phyloP scores from a whole-genome alignment of 2,888 invertebrate species.

The Drosophila neutralis region DNA sequence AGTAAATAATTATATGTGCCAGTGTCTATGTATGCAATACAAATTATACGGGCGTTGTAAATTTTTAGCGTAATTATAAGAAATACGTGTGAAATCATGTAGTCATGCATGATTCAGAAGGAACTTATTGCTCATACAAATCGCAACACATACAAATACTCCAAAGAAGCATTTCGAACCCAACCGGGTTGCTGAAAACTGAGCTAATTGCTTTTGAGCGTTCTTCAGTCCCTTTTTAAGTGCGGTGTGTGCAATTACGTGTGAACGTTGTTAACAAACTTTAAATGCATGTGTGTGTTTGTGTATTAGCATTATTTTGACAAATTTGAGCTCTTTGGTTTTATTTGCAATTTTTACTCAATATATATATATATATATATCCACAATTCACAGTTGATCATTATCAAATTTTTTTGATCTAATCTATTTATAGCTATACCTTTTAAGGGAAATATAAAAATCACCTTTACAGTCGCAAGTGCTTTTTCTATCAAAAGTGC shows the following conservation, averaged over 20 bases:
- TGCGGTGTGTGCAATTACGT: not conserved
- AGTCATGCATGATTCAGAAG: not conserved
- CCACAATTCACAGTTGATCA: not conserved
- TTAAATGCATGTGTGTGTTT: not conserved
- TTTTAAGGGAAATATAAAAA: not conserved
- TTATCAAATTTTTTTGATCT: not conserved
- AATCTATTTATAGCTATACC: not conserved
- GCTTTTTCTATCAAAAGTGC: not conserved
- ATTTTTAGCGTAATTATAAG: not conserved
- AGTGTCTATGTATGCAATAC: conserved; percentile 4
- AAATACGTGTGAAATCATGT: not conserved
- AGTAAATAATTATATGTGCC: conserved; percentile 1
- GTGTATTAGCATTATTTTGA: not conserved
- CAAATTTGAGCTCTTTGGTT: not conserved
- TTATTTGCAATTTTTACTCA: not conserved
- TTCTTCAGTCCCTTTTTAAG: not conserved
- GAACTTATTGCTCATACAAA: not conserved
- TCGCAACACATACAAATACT: not conserved
- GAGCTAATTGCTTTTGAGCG: not conserved
- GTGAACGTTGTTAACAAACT: not conserved
- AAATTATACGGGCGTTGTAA: conserved; percentile 8
- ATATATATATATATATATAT: not conserved
- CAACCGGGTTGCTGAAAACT: not conserved
- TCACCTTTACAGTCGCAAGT: not conserved
- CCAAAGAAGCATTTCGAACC: conserved; percentile 1